Base-by-base conservation (phyloP, 1,140 invertebrate species). In the Drosophila subpulchrella region DNA sequence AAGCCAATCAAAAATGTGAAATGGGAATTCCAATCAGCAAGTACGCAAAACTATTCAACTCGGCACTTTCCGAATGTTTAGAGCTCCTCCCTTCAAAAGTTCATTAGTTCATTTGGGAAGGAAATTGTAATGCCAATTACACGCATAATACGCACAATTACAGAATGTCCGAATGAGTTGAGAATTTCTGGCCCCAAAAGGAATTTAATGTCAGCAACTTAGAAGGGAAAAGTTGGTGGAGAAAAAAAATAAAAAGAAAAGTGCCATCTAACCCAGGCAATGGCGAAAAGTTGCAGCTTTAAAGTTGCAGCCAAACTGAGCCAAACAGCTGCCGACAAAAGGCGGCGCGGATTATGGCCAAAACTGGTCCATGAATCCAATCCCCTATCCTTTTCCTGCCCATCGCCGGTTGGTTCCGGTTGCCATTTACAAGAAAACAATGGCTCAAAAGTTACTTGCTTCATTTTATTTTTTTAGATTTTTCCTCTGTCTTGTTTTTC, bases 401-500 rank as follows among this genome's bases (percentile, higher is more conserved):
- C 36, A 63, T 51, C 30, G 44, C 61, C 6, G 53, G 51, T 15
- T 44, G 66, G 30, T 50, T 77, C 41, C 73, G 39, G 75, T 86
- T 66, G 79, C 83, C 83, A 89, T 88, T 88, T 89, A 73, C 83
- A 88, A 75, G 59, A 83, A 88, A 89, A 86, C 83, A 86, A 86
- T 86, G 83, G 84, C 60, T 71, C 62, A 73, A 82, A 85, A 81
- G 61, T 56, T 75, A 42, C 46, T 15, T 56, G 42, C 41, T 58
- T 46, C 3, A 1, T 24, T 54, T 54, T 36, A 32, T 47, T 76
- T 66, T 81, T 68, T 61, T 59, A 47, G 50, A 39, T 17, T 41
- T 44, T 30, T 54, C 20, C 24, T 17, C 32, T 68, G 17, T 42
- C 17, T 42, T 53, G 53, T 51, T 62, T 51, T 11, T 20, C 47